Evolutionary conservation across 2,113 vertebrate species (phyloP), one percentile per base, ranked within the genome.

Genomic region (Coturnix japonica): DNA sequence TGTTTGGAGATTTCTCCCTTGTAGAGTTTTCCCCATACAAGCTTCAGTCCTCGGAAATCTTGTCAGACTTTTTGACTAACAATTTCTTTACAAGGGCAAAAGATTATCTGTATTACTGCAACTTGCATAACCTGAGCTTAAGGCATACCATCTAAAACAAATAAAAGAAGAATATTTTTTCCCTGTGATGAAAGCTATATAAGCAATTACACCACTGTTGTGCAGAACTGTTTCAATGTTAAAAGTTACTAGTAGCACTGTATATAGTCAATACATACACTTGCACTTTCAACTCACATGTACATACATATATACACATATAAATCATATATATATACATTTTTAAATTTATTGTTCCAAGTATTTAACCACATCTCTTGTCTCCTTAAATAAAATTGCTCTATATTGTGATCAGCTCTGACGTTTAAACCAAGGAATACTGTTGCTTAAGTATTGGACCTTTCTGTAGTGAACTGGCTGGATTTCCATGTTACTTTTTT

Each of bases 241-340:
- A 77, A 31, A 64, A 67, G 59, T 66, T 44, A 31, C 10, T n/a
- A 54, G 18, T 8, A 66, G 31, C 10, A 54, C 30, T 54, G 8
- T 41, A 21, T 70, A 79, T 75, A 35, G 33, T 30, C 47, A 11
- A 18, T 71, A 35, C 12, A 17, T 71, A 35, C 16, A 13, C 12
- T 14, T 63, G 15, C 1, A 4, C 31, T 84, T 67, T 22, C 22
- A 78, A 78, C 46, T 43, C 19, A 79, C 10, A 33, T 19, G 43
- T 15, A 57, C 2, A 33, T 1, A 3, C 10, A 51, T 2, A 3
- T 60, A 47, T 3, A 7, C 37, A 37, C 37, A 37, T n/a, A n/a
- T n/a, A n/a, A n/a, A n/a, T n/a, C n/a, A 37, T 37, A 8, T 37
- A 37, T 37, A 37, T 37, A 37, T 37, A 37, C 37, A 37, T 7